phyloP scores from a whole-genome alignment of 2,888 invertebrate species.

The Heliconius ismenius region DNA sequence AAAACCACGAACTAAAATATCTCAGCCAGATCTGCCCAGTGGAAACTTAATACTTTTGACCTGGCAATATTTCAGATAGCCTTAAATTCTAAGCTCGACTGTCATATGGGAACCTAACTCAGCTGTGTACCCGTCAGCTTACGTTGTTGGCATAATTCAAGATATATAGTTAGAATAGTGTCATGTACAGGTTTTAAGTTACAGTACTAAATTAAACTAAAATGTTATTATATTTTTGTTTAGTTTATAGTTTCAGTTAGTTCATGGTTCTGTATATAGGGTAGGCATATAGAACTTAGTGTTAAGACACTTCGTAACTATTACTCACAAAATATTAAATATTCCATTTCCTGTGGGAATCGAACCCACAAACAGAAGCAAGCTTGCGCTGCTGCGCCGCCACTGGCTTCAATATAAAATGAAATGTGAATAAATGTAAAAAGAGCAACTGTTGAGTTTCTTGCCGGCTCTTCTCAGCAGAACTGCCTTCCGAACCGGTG shows the following conservation, averaged over 20 bases:
- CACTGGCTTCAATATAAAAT: too few relatives aligned
- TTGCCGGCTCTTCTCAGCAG: too few relatives aligned
- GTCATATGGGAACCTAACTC: constrained; percentile 29
- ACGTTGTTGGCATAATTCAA: constrained; percentile 28
- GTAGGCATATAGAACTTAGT: background rate
- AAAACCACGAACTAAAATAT: constrained; percentile 4
- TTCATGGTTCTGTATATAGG: background rate
- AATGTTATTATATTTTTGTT: background rate
- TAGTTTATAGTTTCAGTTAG: background rate
- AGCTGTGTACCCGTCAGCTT: constrained; percentile 25
- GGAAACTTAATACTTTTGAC: constrained; percentile 19
- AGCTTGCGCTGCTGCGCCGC: too few relatives aligned
- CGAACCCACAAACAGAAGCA: too few relatives aligned
- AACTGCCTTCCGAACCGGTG: too few relatives aligned
- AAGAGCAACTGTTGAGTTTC: too few relatives aligned
- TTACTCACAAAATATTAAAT: background rate
- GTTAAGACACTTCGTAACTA: background rate
- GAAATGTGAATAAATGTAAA: too few relatives aligned
- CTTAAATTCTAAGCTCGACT: constrained; percentile 23
- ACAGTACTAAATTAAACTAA: background rate
- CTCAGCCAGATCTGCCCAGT: background rate
- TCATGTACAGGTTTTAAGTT: constrained; percentile 17
- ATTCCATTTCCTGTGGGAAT: too few relatives aligned
- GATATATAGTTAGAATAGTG: constrained; percentile 14
- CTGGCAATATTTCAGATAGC: constrained; percentile 22